phyloP scores from a whole-genome alignment of 2,888 invertebrate genomes.

The Orgyia antiqua region DNA sequence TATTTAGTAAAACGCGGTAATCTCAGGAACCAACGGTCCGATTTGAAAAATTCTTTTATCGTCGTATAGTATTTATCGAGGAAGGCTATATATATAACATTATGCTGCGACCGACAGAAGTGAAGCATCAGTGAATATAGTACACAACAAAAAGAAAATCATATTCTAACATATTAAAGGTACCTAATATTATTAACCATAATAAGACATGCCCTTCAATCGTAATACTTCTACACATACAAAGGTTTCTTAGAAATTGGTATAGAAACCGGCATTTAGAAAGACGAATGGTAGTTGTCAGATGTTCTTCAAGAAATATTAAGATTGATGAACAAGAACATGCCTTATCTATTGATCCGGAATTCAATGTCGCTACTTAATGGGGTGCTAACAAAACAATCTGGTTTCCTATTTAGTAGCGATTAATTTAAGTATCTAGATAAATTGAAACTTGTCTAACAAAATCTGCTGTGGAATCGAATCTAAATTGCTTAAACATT shows the following conservation, averaged over 20 bases:
- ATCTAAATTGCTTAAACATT: no score
- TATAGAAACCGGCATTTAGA: conserved; percentile 50
- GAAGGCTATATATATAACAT: no score
- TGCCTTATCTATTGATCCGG: conserved; percentile 36
- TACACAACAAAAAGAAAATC: neutral
- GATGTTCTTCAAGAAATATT: conserved; percentile 55
- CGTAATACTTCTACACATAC: conserved; percentile 14
- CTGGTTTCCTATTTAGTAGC: neutral
- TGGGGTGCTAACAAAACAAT: neutral
- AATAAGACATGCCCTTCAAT: conserved; percentile 4
- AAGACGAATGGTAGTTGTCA: conserved; percentile 59
- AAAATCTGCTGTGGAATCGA: no score
- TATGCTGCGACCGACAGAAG: no score
- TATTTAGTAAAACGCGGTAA: no score
- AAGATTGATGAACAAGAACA: conserved; percentile 51
- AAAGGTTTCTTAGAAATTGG: conserved; percentile 28
- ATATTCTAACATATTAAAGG: neutral
- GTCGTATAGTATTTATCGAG: no score
- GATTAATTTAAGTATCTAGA: no score
- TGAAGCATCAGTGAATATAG: no score
- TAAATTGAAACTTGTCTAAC: no score
- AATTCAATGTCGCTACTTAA: conserved; percentile 9
- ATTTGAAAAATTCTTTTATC: no score
- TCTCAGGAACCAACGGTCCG: no score
- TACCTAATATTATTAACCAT: neutral